These are phyloP conservation scores for Diarsia brunnea DNA, from an alignment of 2,888 invertebrate genomes.

Conservation along the genomic window DNA sequence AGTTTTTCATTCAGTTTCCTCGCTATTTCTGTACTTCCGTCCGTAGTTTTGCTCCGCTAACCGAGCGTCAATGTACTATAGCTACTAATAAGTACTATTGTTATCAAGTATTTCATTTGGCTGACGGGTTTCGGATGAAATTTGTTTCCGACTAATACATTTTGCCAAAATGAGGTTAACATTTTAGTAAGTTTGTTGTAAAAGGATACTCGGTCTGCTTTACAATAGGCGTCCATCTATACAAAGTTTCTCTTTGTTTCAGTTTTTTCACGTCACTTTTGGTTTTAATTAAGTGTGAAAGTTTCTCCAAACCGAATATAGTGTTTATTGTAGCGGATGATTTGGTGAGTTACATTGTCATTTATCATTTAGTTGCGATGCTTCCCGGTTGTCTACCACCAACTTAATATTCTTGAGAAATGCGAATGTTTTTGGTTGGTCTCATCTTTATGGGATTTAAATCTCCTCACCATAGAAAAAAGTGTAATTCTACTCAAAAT, in stretches of 20 bases:
- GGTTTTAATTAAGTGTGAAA: slow-evolving; percentile 44
- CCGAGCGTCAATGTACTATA: not conserved
- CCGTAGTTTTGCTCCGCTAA: slow-evolving; percentile 5
- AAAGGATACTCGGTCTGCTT: slow-evolving; percentile 14
- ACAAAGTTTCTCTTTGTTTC: slow-evolving; percentile 33
- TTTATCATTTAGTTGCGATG: not conserved
- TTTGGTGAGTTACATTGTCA: slow-evolving; percentile 91
- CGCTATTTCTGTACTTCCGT: slow-evolving; percentile 12
- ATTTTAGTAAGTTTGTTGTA: slow-evolving; percentile 23
- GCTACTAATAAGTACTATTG: slow-evolving; percentile 7
- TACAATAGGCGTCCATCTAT: slow-evolving; percentile 2
- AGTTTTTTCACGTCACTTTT: slow-evolving; percentile 52
- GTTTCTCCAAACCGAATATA: slow-evolving; percentile 90
- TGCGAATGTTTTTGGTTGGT: not conserved
- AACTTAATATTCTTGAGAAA: not conserved
- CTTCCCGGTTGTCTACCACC: too few relatives aligned
- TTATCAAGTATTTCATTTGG: slow-evolving; percentile 29
- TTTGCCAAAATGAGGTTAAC: slow-evolving; percentile 26
- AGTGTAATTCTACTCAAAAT: not conserved
- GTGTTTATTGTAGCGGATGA: slow-evolving; percentile 95
- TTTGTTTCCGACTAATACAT: slow-evolving; percentile 24
- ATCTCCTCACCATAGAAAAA: not conserved
- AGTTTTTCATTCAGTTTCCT: slow-evolving; percentile 18
- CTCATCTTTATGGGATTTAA: not conserved
- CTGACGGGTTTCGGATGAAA: slow-evolving; percentile 25